Evolutionary conservation across 2,113 vertebrate genomes (phyloP), one percentile per base, ranked within the genome.

Genomic region (Gadus macrocephalus): DNA sequence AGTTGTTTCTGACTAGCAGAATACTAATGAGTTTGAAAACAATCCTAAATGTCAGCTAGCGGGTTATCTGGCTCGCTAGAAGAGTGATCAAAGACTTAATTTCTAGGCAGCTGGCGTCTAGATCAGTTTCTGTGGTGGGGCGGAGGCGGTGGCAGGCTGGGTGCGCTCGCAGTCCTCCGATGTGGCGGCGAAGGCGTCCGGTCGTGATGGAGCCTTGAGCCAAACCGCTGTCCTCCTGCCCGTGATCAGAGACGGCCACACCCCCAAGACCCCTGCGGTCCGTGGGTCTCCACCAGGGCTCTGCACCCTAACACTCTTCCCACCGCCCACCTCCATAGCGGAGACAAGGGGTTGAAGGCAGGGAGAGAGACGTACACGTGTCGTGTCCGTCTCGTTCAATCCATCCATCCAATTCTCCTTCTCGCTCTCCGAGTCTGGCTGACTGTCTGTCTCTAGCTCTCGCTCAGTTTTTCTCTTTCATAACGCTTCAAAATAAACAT

Each of bases 301-400:
- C 61, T 58, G 35, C 62, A 35, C 31, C 72, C 74, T 85, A 76
- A 88, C 82, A 79, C 15, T 20, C 72, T 71, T 79, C 73, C 78
- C 67, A 4, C 31, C 2, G 31, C 0, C 31, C 79, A 82, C 70
- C 74, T 55, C 56, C 53, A 78, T 78, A 75, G 76, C 67, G 65
- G 60, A 55, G 16, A 12, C 8, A 25, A 67, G 72, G 42, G 75
- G 79, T 65, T 65, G 75, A 72, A 70, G 22, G 5, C 80, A 73
- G 70, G 63, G 70, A 72, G 53, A 70, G 80, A 1, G 25, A 25
- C 72, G 62, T 75, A 79, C 59, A 35, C 31, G 31, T 35, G 31
- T 35, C n/a, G 31, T 35, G 31, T 4, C 31, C 4, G 31, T 35
- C 31, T 35, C 31, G 4, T 7, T 35, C 31, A 35, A 35, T 35